Conservation (phyloP, 2,113 vertebrate species). For the Corythaeola cristata region DNA sequence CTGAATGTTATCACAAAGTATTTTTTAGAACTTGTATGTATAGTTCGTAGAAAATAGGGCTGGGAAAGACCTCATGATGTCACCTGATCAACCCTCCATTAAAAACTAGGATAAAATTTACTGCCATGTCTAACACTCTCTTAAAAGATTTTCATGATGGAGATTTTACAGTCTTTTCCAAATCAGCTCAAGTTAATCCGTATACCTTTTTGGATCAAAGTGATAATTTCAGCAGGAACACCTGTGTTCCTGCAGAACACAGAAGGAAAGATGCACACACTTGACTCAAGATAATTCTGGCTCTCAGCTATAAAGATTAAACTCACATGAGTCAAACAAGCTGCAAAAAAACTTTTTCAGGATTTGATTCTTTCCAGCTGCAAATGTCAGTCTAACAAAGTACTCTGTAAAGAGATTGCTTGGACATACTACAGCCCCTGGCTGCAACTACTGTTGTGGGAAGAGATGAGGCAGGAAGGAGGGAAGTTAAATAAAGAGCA, state of each 20-base stretch:
- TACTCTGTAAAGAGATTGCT: not conserved
- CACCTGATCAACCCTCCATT: not conserved
- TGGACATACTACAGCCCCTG: fast-evolving
- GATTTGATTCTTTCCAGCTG: not conserved
- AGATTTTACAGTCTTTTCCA: not conserved
- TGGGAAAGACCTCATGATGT: not conserved
- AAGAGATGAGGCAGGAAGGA: not conserved
- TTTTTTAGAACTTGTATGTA: not conserved
- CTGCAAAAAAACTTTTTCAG: not conserved
- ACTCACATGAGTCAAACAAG: not conserved
- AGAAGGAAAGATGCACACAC: not conserved
- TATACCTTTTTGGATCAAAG: not conserved
- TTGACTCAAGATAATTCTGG: not conserved
- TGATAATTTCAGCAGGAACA: not conserved
- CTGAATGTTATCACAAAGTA: not conserved
- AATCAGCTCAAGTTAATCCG: not conserved
- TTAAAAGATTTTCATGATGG: not conserved
- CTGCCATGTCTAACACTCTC: not conserved
- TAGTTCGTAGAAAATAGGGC: not conserved
- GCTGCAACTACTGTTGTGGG: not conserved
- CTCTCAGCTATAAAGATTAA: not conserved
- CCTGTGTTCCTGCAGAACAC: not conserved
- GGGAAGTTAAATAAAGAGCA: not conserved
- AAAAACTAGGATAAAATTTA: not conserved
- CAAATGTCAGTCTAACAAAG: not conserved